phyloP scores from a whole-genome alignment of 1,140 invertebrate genomes.

The Ridgeia piscesae region DNA sequence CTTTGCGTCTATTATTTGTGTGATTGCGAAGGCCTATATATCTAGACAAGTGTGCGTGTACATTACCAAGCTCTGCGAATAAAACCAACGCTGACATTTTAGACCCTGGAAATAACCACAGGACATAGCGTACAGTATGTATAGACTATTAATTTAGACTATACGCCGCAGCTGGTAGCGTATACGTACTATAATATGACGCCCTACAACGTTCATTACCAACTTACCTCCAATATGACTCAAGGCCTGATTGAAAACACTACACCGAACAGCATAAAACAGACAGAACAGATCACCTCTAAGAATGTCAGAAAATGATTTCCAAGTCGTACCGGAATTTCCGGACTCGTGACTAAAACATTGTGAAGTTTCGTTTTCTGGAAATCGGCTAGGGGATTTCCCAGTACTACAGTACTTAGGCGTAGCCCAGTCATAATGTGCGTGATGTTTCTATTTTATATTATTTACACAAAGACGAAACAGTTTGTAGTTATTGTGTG shows the following conservation, averaged over 20 bases:
- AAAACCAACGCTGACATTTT: no score
- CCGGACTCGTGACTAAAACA: neutral
- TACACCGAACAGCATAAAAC: neutral
- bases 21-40: no score
- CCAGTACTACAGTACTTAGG: no score
- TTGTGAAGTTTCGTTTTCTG: neutral
- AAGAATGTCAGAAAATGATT: neutral
- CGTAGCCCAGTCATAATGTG: no score
- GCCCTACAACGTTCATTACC: neutral
- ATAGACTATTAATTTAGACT: no score
- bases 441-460: neutral
- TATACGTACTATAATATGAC: neutral
- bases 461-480: neutral
- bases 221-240: neutral
- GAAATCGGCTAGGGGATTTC: neutral
- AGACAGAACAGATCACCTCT: neutral
- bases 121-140: no score
- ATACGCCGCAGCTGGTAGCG: no score
- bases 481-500: neutral
- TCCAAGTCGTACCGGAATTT: neutral
- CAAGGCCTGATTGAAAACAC: neutral
- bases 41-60: no score
- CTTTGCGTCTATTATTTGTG: no score
- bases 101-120: no score
- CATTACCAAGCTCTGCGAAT: no score